phyloP scores from a whole-genome alignment of 1,140 invertebrate species.

The Teleopsis dalmanni region DNA sequence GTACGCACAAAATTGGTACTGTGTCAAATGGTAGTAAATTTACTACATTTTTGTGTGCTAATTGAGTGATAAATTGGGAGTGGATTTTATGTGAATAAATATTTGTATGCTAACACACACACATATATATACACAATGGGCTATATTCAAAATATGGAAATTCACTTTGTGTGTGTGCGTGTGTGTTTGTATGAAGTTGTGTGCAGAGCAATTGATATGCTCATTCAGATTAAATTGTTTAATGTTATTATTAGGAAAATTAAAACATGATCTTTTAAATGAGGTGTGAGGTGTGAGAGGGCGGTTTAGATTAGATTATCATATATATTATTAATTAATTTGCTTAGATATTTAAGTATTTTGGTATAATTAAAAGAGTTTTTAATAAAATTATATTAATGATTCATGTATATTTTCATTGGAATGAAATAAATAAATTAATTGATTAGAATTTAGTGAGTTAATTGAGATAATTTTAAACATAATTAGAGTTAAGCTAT shows the following conservation, averaged over 20 bases:
- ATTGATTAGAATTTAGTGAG: too few species aligned
- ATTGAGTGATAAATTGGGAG: constrained; percentile 44
- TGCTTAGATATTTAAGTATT: too few species aligned
- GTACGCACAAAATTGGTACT: constrained; percentile 4
- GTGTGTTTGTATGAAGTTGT: constrained; percentile 8
- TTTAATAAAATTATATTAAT: too few species aligned
- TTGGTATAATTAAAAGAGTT: too few species aligned
- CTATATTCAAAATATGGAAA: neutral
- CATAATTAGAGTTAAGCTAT: too few species aligned
- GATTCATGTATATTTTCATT: too few species aligned
- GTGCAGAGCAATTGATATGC: constrained; percentile 36
- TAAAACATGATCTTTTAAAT: too few species aligned
- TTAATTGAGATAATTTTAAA: too few species aligned
- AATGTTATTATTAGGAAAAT: constrained; percentile 34
- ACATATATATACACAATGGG: neutral
- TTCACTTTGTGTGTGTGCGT: constrained; percentile 5
- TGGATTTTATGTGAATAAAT: constrained; percentile 7
- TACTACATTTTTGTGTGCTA: constrained; percentile 43
- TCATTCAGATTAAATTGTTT: constrained; percentile 41
- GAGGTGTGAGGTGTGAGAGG: too few species aligned
- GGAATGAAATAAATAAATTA: too few species aligned
- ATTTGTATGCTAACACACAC: constrained; percentile 8
- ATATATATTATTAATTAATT: too few species aligned
- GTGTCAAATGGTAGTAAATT: constrained; percentile 40
- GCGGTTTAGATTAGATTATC: too few species aligned